Conservation (phyloP, 1,140 invertebrate species). For the fruit fly (Drosophila melanogaster) region Release_6_plus_ISO1_MT NC_004354.4:2373001-2373500, state of each 20-base stretch:
- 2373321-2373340: slow-evolving; percentile 86
- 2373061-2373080: slow-evolving; percentile 16
- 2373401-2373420: slow-evolving; percentile 21
- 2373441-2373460: slow-evolving; percentile 80
- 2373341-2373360: slow-evolving; percentile 81
- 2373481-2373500: slow-evolving; percentile 90
- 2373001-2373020: slow-evolving; percentile 91
- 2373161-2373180: slow-evolving; percentile 67
- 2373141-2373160: slow-evolving; percentile 51
- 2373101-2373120: slow-evolving; percentile 79
- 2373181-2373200: slow-evolving; percentile 57
- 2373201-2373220: slow-evolving; percentile 82
- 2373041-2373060: slow-evolving; percentile 78
- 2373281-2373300: slow-evolving; percentile 86
- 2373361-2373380: slow-evolving; percentile 63
- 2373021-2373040: slow-evolving; percentile 90
- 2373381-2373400: slow-evolving; percentile 57
- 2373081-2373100: slow-evolving; percentile 31
- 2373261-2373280: slow-evolving; percentile 88
- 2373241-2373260: slow-evolving; percentile 91
- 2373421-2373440: slow-evolving; percentile 58
- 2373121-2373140: slow-evolving; percentile 67
- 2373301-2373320: slow-evolving; percentile 86
- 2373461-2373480: slow-evolving; percentile 86
- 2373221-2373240: slow-evolving; percentile 85